Base-by-base conservation (phyloP, 1,140 invertebrate species). In the Drosophila albomicans region DNA sequence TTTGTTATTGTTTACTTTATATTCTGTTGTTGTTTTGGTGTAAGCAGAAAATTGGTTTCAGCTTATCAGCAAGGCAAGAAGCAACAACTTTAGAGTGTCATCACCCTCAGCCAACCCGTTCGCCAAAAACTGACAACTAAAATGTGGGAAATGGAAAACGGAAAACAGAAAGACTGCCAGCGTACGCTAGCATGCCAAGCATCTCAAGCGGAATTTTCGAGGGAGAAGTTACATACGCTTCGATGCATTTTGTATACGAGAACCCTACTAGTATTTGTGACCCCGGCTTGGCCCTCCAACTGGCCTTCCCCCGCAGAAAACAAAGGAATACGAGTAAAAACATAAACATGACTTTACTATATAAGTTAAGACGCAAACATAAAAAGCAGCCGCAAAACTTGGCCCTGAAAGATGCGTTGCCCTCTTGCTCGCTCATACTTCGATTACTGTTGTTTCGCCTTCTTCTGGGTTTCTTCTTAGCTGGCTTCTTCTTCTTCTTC, bases 331-430 rank as follows among this genome's bases (percentile, higher is more conserved):
- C 51, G 15, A 35, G 51, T 54, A 25, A 49, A 75, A 71, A 71
- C 41, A 59, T 48, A 75, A 75, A 71, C 73, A 71, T 54, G 61
- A 65, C 46, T 71, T 65, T 64, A 65, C 61, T 41, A 32, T 75
- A 64, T 10, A 72, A 70, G 43, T 41, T 56, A 57, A 69, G 52
- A 63, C 15, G 45, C 57, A 51, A 43, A 54, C 59, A 64, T 64
- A 45, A 72, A 70, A 74, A 28, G 35, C 35, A 63, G 43, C 49
- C 32, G 43, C 66, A 69, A 65, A 64, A 45, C 49, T 57, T 71
- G 68, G 52, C 52, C 68, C 20, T 71, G 48, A 63, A 63, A 57
- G 20, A 35, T 63, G 41, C 58, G 58, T 51, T 69, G 54, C 16
- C 54, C 5, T 38, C 16, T 15, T 45, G 7, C 32, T 58, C 6